These are phyloP conservation scores for Tilapia sparmanii DNA, from an alignment of 2,113 vertebrate species.

Conservation along the genomic window DNA sequence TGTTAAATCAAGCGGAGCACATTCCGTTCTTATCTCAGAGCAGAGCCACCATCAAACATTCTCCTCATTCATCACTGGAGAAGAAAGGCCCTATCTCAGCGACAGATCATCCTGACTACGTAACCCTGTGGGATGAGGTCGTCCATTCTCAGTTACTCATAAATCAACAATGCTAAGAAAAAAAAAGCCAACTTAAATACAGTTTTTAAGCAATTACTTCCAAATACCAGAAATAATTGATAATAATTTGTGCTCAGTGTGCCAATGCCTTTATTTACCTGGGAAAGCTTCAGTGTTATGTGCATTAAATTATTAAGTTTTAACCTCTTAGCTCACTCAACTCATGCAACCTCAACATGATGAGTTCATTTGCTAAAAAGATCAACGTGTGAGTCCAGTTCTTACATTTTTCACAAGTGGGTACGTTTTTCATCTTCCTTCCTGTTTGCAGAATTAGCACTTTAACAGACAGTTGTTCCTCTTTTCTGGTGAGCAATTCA, in stretches of 20 bases:
- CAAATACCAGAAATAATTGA: not conserved
- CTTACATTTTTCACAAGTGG: not conserved
- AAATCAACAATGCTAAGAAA: not conserved
- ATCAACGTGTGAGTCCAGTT: not conserved
- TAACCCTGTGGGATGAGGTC: not conserved
- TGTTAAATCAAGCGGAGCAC: not conserved
- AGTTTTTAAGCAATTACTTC: not conserved
- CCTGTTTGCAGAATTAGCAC: not conserved
- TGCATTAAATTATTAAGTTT: not conserved
- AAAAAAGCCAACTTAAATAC: not conserved
- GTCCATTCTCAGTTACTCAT: not conserved
- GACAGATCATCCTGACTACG: not conserved
- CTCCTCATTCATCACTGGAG: not conserved
- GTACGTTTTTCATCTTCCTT: not conserved
- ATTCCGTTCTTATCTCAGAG: constrained; percentile 10
- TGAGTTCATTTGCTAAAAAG: not conserved
- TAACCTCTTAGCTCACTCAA: not conserved
- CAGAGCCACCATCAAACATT: not conserved
- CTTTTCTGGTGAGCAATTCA: not conserved
- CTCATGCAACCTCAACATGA: not conserved
- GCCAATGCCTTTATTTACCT: not conserved
- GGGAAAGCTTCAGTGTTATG: not conserved
- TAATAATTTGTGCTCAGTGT: not conserved
- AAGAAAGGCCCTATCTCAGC: not conserved
- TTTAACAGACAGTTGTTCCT: not conserved